Base-by-base conservation (phyloP, 2,113 vertebrate species). In the Dicentrarchus labrax region DNA sequence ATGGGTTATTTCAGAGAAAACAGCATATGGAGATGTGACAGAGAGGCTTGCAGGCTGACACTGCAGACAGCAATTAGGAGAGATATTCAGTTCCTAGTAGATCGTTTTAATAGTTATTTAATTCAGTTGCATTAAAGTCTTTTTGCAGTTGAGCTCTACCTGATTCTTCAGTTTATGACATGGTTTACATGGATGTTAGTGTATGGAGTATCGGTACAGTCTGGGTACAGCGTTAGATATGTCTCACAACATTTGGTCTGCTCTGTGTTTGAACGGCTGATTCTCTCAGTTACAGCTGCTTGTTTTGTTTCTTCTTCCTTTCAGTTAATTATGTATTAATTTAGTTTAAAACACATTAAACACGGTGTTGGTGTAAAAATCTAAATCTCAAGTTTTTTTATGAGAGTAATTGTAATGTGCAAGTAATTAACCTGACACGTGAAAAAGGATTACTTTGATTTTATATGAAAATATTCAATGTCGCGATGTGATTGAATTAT, bases 21-120 rank as follows among this genome's bases (percentile, higher is more conserved):
- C 78, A 86, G 76, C 86, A 89, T 87, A 86, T 86, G 85, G 82
- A 89, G 89, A 90, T 82, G 83, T 85, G 86, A 85, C 87, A 86
- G 70, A 70, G 60, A 78, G 83, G 43, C 85, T 62, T 22, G 65
- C 48, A 53, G 76, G 82, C 76, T 57, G 79, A 72, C 66, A 22
- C 68, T 16, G 73, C 78, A 89, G 83, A 85, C 45, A 38, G 80
- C 88, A 87, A 91, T 92, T 87, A 92, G 87, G 68, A 65, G 62
- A 72, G 73, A 84, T 66, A 21, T 75, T 72, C 65, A 22, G 6
- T 48, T 87, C 70, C 64, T 83, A 65, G 73, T 76, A 74, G 19
- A 77, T 79, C n/a, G 68, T 69, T 64, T 66, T 41, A 47, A 88
- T 59, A 60, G 71, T 36, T 36, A 69, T 78, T 65, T 72, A 74